phyloP scores from a whole-genome alignment of 2,797 vertebrate species.

The Carapus acus region DNA sequence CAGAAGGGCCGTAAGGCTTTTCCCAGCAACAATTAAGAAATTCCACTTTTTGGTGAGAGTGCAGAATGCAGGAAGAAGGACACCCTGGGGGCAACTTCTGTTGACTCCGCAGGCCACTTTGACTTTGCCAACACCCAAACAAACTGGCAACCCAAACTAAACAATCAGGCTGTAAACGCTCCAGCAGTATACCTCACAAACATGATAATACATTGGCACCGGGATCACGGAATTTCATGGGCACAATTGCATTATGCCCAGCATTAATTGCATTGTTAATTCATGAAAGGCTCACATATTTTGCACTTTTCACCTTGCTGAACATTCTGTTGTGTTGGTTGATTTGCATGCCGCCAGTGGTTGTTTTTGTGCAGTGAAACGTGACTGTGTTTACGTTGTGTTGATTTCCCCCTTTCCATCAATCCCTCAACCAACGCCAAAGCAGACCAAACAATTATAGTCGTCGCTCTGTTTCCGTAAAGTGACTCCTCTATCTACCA shows the following conservation, averaged over 20 bases:
- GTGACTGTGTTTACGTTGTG: slow-evolving; percentile 61
- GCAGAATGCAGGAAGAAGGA: slow-evolving; percentile 29
- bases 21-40: slow-evolving; percentile 27
- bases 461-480: slow-evolving; percentile 16
- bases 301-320: slow-evolving; percentile 40
- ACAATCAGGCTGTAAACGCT: slow-evolving; percentile 32
- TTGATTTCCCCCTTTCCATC: slow-evolving; percentile 37
- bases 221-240: slow-evolving; percentile 23
- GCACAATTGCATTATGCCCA: slow-evolving; percentile 35
- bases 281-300: slow-evolving; percentile 33
- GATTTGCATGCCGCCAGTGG: slow-evolving; percentile 51
- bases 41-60: slow-evolving; percentile 16
- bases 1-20: slow-evolving; percentile 15
- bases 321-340: slow-evolving; percentile 35
- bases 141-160: slow-evolving; percentile 40
- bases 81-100: slow-evolving; percentile 41
- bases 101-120: slow-evolving; percentile 44
- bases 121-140: slow-evolving; percentile 40
- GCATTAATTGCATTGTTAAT: slow-evolving; percentile 30
- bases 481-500: slow-evolving; percentile 13
- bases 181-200: slow-evolving; percentile 14
- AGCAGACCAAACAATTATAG: slow-evolving; percentile 23
- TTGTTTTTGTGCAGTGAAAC: slow-evolving; percentile 68
- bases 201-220: slow-evolving; percentile 16
- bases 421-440: slow-evolving; percentile 38